Evolutionary conservation across 53 echinoderm and acorn worm genomes (phyloP).

Genomic region (Pentamera pediparva): DNA sequence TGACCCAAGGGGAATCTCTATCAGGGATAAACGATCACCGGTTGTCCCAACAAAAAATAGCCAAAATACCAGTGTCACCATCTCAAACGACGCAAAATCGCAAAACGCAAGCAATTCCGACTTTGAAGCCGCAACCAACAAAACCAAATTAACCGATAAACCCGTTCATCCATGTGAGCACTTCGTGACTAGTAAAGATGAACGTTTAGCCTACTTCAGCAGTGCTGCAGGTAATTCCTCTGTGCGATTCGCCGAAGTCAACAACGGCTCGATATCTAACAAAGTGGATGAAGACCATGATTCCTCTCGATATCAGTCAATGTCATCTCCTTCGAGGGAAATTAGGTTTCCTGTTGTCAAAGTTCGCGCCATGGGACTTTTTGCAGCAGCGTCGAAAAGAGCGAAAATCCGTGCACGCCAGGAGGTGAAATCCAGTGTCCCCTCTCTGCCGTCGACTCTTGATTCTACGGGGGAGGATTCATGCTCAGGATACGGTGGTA

Average conservation of each 20-base stretch:
- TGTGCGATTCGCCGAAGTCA: no score
- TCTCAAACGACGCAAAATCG: not conserved
- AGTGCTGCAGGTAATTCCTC: no score
- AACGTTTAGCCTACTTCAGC: no score
- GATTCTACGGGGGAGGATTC: not conserved
- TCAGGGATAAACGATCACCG: not conserved
- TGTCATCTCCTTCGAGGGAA: no score
- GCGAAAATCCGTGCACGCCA: not conserved
- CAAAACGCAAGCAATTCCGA: not conserved
- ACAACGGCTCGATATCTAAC: no score
- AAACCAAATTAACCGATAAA: no score
- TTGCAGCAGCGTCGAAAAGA: conserved; percentile 44
- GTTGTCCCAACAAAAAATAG: no score
- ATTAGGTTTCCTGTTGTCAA: conserved; percentile 65
- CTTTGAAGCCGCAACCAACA: no score
- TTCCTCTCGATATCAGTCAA: no score
- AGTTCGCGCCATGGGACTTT: conserved; percentile 65
- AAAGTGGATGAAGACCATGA: not conserved
- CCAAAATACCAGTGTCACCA: not conserved
- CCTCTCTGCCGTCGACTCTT: not conserved
- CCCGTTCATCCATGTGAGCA: no score
- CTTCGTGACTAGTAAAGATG: no score
- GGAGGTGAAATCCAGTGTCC: not conserved
- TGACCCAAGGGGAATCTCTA: not conserved
- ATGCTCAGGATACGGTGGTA: no score